Evolutionary conservation across 2,888 invertebrate genomes (phyloP).

Genomic region (Alsophila aescularia): DNA sequence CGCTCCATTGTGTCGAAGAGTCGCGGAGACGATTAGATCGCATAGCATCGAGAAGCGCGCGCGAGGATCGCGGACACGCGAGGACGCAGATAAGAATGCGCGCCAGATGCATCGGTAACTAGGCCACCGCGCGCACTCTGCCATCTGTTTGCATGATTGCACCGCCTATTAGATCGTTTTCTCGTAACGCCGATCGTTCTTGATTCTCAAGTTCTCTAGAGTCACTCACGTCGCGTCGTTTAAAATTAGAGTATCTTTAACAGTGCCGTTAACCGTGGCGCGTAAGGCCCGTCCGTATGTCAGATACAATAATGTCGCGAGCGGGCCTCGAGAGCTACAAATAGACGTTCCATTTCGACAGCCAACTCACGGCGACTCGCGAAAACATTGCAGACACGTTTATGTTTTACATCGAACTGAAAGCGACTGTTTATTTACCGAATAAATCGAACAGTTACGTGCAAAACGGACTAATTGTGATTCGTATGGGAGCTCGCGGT

Average conservation of each 20-base stretch:
- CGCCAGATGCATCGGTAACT: conserved; percentile 74
- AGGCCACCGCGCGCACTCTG: conserved; percentile 71
- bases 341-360: conserved; percentile 82
- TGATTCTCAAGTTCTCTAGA: conserved; percentile 29
- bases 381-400: conserved; percentile 74
- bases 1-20: conserved; percentile 39
- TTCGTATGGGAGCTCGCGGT: conserved; percentile 4
- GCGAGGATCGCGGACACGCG: conserved; percentile 38
- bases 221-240: conserved; percentile 38
- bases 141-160: conserved; percentile 67
- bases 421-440: conserved; percentile 41
- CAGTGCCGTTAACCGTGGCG: conserved; percentile 57
- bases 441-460: conserved; percentile 15
- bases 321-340: conserved; percentile 80
- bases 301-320: conserved; percentile 76
- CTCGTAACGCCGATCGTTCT: conserved; percentile 21
- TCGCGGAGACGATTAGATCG: conserved; percentile 21
- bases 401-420: conserved; percentile 62
- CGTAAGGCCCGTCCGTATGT: conserved; percentile 71
- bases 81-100: conserved; percentile 60
- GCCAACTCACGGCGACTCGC: conserved; percentile 75
- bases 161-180: conserved; percentile 46
- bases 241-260: conserved; percentile 49
- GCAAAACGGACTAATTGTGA: conserved; percentile 8
- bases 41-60: conserved; percentile 23